These are phyloP conservation scores for Apis dorsata DNA, from an alignment of 1,140 invertebrate species.

Conservation along the genomic window DNA sequence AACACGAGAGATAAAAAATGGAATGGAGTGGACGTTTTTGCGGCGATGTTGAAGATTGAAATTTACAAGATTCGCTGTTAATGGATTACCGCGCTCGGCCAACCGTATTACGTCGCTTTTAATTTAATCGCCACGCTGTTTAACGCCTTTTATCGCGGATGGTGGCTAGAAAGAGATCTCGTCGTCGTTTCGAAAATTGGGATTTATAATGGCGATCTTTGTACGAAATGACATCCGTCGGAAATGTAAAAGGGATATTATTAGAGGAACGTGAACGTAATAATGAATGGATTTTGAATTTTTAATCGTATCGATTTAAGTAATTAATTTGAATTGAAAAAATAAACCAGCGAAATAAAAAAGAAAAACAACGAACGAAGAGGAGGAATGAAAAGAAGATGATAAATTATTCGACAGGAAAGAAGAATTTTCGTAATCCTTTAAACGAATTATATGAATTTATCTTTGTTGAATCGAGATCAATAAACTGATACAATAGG, in stretches of 20 bases:
- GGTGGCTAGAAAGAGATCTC: neutral
- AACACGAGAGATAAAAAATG: neutral
- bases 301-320: too few relatives aligned
- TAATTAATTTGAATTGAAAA: too few relatives aligned
- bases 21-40: neutral
- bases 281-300: neutral
- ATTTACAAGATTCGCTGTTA: constrained; percentile 19
- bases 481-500: too few relatives aligned
- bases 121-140: constrained; percentile 17
- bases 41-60: neutral
- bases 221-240: neutral
- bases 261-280: neutral
- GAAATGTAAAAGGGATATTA: too few relatives aligned
- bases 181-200: neutral
- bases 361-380: too few relatives aligned
- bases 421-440: too few relatives aligned
- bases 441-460: too few relatives aligned
- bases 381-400: too few relatives aligned
- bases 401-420: too few relatives aligned
- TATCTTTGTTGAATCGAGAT: too few relatives aligned
- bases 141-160: neutral
- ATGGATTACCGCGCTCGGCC: constrained; percentile 16
- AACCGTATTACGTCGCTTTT: neutral
- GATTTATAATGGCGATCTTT: neutral
- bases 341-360: too few relatives aligned